A percentile compares a stretch with the other conserved stretches of the same genome.
Evolutionary conservation across 1,140 invertebrate genomes (phyloP).

Genomic region (Trachymyrmex cornetzi): DNA sequence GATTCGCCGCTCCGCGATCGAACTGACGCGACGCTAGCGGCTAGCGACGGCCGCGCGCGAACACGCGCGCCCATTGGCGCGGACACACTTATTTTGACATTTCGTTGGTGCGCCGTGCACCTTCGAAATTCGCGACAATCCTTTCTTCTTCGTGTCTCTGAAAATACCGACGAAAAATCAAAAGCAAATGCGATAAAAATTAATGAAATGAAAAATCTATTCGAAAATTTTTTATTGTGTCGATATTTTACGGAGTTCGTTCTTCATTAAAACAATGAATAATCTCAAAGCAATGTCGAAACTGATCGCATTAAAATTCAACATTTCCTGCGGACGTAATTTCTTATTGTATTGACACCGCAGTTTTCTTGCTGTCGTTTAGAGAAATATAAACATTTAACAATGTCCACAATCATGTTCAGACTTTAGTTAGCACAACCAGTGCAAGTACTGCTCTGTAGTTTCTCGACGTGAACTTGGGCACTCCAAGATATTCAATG

Average conservation of each 20-base stretch:
- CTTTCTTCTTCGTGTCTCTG: too few relatives aligned
- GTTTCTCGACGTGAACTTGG: neutral
- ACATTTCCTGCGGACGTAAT: neutral
- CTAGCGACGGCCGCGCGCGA: slow-evolving; percentile 4
- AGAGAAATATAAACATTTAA: neutral
- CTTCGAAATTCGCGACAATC: neutral
- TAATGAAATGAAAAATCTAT: neutral
- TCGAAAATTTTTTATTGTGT: neutral
- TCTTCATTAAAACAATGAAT: neutral
- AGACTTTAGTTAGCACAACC: neutral
- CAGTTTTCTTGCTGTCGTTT: neutral
- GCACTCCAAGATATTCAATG: too few relatives aligned
- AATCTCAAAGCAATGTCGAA: neutral
- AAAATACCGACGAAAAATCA: neutral
- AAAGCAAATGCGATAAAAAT: neutral
- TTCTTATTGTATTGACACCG: neutral
- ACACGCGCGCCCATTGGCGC: slow-evolving; percentile 37
- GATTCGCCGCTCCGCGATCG: slow-evolving; percentile 37
- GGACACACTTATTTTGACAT: neutral
- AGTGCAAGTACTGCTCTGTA: neutral
- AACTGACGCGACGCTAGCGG: slow-evolving; percentile 44
- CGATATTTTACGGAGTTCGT: neutral
- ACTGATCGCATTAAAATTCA: neutral
- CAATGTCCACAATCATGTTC: neutral
- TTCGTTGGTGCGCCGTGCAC: too few relatives aligned